Evolutionary conservation across 1,140 invertebrate species (phyloP).

Genomic region (Megalopta genalis): DNA sequence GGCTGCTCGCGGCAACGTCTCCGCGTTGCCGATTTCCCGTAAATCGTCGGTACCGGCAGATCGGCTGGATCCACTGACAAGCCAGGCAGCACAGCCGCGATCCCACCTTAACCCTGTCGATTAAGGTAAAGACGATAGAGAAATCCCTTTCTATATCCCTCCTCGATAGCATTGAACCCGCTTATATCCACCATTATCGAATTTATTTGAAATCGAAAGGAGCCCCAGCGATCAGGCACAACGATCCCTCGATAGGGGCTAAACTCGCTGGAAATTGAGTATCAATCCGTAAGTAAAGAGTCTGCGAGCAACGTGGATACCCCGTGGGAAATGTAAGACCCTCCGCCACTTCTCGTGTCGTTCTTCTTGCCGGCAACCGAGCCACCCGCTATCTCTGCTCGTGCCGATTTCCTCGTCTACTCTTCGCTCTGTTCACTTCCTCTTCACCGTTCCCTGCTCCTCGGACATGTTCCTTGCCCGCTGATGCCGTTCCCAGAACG

Average conservation of each 20-base stretch:
- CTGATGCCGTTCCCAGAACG: not conserved
- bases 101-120: constrained; percentile 44
- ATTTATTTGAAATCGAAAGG: constrained; percentile 71
- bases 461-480: not conserved
- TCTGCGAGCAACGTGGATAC: constrained; percentile 59
- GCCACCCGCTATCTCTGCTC: constrained; percentile 14
- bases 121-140: constrained; percentile 62
- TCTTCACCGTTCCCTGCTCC: not conserved
- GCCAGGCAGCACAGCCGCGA: constrained; percentile 2
- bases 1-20: not conserved
- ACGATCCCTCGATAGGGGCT: constrained; percentile 68
- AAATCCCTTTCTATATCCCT: constrained; percentile 44
- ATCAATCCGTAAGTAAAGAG: constrained; percentile 74
- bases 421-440: not conserved
- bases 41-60: not conserved
- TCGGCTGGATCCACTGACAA: constrained; percentile 14
- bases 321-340: constrained; percentile 72
- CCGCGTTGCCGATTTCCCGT: not conserved
- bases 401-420: constrained; percentile 16
- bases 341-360: constrained; percentile 12
- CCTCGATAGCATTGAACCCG: not conserved
- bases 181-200: constrained; percentile 65
- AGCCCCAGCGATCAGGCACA: constrained; percentile 60
- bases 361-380: constrained; percentile 1
- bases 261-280: constrained; percentile 75